These are phyloP conservation scores for Gallirallus australis DNA, from an alignment of 2,797 vertebrate species.

Conservation along the genomic window DNA sequence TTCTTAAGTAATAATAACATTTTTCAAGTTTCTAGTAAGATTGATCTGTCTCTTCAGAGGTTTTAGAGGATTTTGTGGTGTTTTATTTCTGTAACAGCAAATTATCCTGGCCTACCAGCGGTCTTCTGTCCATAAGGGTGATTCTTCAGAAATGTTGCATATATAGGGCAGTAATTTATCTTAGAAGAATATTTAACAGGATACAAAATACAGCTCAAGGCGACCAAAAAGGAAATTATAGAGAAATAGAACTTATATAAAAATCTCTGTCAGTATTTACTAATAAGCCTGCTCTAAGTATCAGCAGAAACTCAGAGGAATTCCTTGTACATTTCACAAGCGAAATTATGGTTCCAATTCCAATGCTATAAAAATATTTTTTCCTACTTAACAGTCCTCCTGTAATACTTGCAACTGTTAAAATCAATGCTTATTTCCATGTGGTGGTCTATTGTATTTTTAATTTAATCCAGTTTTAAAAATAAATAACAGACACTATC, in stretches of 20 bases:
- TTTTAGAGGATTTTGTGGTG: not conserved
- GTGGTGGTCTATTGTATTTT: not conserved
- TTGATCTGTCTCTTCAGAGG: not conserved
- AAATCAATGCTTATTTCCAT: constrained; percentile 17
- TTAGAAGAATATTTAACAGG: not conserved
- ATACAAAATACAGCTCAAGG: not conserved
- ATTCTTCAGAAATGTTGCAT: not conserved
- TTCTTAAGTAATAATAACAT: not conserved
- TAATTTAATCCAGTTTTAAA: constrained; percentile 21
- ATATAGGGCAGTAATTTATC: not conserved
- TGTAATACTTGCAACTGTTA: not conserved
- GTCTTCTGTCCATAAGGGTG: not conserved
- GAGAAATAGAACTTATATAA: not conserved
- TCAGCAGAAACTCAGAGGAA: not conserved
- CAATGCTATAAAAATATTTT: not conserved
- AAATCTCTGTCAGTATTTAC: not conserved
- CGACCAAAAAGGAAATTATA: not conserved
- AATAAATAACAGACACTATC: not conserved
- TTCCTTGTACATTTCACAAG: not conserved
- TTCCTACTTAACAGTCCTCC: not conserved
- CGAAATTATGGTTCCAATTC: constrained; percentile 18
- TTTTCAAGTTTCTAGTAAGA: not conserved
- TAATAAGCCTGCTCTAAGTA: not conserved
- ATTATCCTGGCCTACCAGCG: not conserved
- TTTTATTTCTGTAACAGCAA: not conserved